These are phyloP conservation scores for Hafferia zeledoni DNA, from an alignment of 2,797 vertebrate genomes.

Conservation along the genomic window DNA sequence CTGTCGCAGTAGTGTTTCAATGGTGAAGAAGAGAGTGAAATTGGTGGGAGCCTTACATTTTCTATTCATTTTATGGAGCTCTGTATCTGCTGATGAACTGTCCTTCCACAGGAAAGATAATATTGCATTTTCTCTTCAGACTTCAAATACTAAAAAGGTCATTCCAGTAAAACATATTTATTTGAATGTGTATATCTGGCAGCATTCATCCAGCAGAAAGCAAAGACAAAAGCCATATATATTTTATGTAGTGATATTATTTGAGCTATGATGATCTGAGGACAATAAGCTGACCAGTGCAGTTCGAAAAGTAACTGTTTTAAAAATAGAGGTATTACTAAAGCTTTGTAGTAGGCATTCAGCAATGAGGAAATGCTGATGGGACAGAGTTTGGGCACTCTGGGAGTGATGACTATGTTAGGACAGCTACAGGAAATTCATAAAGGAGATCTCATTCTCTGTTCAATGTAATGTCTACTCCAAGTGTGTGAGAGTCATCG, in stretches of 20 bases:
- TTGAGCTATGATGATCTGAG: neutral
- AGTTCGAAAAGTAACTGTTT: neutral
- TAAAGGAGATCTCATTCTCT: neutral
- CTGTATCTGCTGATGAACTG: neutral
- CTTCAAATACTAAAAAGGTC: neutral
- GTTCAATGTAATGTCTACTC: neutral
- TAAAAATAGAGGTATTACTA: neutral
- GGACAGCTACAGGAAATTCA: neutral
- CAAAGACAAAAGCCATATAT: neutral
- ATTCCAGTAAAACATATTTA: neutral
- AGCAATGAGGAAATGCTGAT: neutral
- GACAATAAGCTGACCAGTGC: neutral
- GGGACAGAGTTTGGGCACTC: neutral
- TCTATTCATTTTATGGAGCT: neutral
- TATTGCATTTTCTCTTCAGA: neutral
- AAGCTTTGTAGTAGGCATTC: neutral
- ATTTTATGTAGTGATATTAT: neutral
- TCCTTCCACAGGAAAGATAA: neutral
- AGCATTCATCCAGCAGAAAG: neutral
- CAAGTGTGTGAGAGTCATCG: fast-evolving
- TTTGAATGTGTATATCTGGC: neutral
- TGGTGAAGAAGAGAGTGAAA: neutral
- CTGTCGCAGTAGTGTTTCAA: neutral
- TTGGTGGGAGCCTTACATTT: neutral
- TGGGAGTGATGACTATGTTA: neutral